Conservation (phyloP, 2,113 vertebrate species). For the Dasypus novemcinctus region DNA sequence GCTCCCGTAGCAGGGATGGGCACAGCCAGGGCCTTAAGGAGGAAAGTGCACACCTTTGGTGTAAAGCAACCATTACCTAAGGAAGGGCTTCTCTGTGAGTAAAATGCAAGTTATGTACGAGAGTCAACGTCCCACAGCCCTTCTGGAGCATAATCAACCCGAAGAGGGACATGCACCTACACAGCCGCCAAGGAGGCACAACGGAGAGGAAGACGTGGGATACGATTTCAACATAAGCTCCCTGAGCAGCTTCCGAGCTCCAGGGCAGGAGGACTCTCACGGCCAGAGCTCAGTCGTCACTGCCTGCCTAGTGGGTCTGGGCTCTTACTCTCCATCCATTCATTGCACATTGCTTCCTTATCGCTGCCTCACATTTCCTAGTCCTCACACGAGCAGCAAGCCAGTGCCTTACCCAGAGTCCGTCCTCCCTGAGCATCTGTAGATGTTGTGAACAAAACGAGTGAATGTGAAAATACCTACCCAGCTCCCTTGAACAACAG, state of each 20-base stretch:
- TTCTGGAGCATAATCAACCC: not conserved
- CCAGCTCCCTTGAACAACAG: not conserved
- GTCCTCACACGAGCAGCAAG: not conserved
- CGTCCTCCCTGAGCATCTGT: not conserved
- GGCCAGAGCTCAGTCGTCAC: not conserved
- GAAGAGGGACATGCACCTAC: not conserved
- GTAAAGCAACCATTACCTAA: not conserved
- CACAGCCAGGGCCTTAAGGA: not conserved
- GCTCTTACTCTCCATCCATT: not conserved
- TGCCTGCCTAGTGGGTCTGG: not conserved
- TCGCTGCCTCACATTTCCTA: not conserved
- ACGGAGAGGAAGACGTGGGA: not conserved
- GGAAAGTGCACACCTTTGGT: not conserved
- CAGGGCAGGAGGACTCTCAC: not conserved
- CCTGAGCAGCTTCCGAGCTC: not conserved
- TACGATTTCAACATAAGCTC: not conserved
- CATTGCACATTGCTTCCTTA: not conserved
- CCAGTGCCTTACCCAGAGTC: not conserved
- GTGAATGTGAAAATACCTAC: too few relatives aligned
- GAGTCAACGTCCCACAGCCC: not conserved
- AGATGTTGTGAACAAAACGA: not conserved
- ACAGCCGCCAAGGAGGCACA: not conserved
- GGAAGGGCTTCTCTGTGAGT: not conserved
- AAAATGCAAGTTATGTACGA: not conserved
- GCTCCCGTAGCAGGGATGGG: rapidly evolving